Percentiles rank a stretch among this genome's conserved stretches.
These are phyloP conservation scores for Anguilla marmorata DNA, from an alignment of 2,797 vertebrate genomes.

Conservation along the genomic window DNA sequence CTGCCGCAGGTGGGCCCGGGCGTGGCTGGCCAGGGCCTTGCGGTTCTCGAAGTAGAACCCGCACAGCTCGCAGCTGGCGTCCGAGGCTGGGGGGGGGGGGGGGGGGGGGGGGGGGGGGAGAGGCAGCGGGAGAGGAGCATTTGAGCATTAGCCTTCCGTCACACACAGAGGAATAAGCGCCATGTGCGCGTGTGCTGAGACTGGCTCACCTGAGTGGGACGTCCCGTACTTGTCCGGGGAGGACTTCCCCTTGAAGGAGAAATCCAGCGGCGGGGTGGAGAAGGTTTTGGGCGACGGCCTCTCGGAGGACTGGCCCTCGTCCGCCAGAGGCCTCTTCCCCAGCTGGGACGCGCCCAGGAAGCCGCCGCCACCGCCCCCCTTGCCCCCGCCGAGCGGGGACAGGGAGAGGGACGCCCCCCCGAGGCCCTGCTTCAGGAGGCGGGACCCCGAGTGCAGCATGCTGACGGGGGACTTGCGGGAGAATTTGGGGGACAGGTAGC, in stretches of 20 bases:
- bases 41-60: conserved; percentile 96
- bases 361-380: conserved; percentile 51
- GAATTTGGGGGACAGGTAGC: conserved; percentile 63
- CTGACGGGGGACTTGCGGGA: conserved; percentile 67
- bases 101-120: not conserved
- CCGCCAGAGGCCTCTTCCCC: conserved; percentile 74
- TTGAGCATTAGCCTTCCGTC: not conserved
- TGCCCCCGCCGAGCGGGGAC: conserved; percentile 54
- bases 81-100: conserved; percentile 50
- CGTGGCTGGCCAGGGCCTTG: conserved; percentile 92
- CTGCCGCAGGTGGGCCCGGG: conserved; percentile 90
- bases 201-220: conserved; percentile 76
- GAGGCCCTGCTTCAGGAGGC: conserved; percentile 66
- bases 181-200: not conserved
- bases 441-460: conserved; percentile 66
- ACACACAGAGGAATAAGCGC: not conserved
- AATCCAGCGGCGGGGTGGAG: conserved; percentile 80
- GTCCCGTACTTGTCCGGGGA: conserved; percentile 79
- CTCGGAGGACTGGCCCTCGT: conserved; percentile 64
- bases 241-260: conserved; percentile 84
- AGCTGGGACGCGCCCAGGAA: conserved; percentile 71
- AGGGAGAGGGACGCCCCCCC: conserved; percentile 61
- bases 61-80: conserved; percentile 93
- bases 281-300: conserved; percentile 65
- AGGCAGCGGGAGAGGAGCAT: not conserved